Evolutionary conservation across 2,797 vertebrate species (phyloP).

Genomic region (Poecilia picta): DNA sequence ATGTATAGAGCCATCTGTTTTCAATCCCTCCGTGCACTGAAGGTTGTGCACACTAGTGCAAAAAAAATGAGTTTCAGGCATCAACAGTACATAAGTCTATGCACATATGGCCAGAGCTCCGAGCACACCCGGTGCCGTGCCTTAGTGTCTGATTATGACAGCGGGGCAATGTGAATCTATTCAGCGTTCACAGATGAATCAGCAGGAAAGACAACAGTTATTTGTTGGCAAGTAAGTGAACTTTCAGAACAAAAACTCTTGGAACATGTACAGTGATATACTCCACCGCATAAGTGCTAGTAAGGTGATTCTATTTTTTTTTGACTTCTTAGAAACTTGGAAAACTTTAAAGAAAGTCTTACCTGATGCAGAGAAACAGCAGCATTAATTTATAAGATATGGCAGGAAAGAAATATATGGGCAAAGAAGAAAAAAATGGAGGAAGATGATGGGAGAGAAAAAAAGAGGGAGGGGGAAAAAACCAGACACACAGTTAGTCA

Average conservation of each 20-base stretch:
- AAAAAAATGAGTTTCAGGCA: slow-evolving; percentile 44
- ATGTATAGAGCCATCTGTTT: slow-evolving; percentile 61
- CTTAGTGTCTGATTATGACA: slow-evolving; percentile 63
- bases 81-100: slow-evolving; percentile 62
- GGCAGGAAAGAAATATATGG: slow-evolving; percentile 12
- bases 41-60: slow-evolving; percentile 51
- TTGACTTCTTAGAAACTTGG: not conserved
- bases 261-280: slow-evolving; percentile 13
- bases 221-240: slow-evolving; percentile 21
- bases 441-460: slow-evolving; percentile 14
- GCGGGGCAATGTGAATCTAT: slow-evolving; percentile 61
- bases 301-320: slow-evolving; percentile 1
- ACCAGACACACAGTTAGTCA: slow-evolving; percentile 55
- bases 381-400: slow-evolving; percentile 19
- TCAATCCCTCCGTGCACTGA: slow-evolving; percentile 30
- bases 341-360: slow-evolving; percentile 38
- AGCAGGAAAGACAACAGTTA: slow-evolving; percentile 38
- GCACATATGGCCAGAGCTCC: slow-evolving; percentile 57
- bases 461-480: slow-evolving; percentile 32
- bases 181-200: slow-evolving; percentile 48
- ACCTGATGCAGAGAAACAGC: slow-evolving; percentile 50
- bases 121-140: slow-evolving; percentile 27
- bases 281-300: not conserved
- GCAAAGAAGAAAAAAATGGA: slow-evolving; percentile 1
- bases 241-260: slow-evolving; percentile 29